Evolutionary conservation across 2,113 vertebrate species (phyloP), one percentile per base, ranked within the genome.

Genomic region (Nibea albiflora): DNA sequence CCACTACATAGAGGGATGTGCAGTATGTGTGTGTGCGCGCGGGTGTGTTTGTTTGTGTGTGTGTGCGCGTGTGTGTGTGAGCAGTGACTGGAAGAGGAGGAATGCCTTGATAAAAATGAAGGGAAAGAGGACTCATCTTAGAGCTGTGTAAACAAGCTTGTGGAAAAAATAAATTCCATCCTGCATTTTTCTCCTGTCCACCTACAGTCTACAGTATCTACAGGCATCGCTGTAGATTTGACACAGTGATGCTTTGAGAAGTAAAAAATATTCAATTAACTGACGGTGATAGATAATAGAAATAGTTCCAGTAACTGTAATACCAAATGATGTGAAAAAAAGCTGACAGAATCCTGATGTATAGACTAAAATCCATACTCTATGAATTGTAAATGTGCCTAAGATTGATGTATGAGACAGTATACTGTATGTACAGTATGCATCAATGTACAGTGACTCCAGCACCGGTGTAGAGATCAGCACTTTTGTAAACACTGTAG

Each of bases 401-500:
- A 14, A 71, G 67, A 78, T 19, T 47, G 49, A 84, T 68, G 69
- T 49, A 24, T 26, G 75, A 82, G 63, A 65, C 64, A 53, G 28
- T 58, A 28, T 52, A 68, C 22, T 81, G 66, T 72, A 73, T 57
- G 57, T 63, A 75, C 42, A 68, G 63, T 63, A 78, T 79, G 24
- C 62, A 73, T 64, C 50, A 54, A 28, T 39, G 72, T 74, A 63
- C 61, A 64, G 71, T 19, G 60, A 73, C 76, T 76, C 50, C 24
- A 65, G 42, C 72, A 75, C 81, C 52, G 58, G 80, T 78, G 78
- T 83, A 35, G 46, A 76, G 81, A 86, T 92, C 88, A 90, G 85
- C 84, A 85, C 78, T 87, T 92, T 87, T 90, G 49, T 78, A 87
- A 92, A 92, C 91, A 88, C 68, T 76, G 70, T 84, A 86, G 80